phyloP scores from a whole-genome alignment of 2,797 vertebrate genomes.

The Muraenolepis orangiensis region DNA sequence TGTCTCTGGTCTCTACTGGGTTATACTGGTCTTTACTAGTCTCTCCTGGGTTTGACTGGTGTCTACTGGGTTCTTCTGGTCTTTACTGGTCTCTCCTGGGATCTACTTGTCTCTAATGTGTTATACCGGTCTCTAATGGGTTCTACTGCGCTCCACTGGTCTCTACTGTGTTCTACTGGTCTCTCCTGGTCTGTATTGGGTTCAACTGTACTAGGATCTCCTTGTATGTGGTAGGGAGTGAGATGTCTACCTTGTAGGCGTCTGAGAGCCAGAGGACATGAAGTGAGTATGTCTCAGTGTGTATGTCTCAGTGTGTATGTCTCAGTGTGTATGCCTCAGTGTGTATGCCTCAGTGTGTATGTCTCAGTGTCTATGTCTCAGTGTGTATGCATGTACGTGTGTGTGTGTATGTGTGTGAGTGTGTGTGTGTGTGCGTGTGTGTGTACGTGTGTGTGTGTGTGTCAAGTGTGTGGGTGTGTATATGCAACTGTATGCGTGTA shows the following conservation, averaged over 20 bases:
- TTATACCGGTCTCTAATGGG: no score
- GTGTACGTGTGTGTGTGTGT: no score
- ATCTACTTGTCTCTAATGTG: no score
- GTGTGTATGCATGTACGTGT: no score
- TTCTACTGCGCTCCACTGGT: no score
- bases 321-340: neutral
- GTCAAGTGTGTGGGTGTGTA: neutral
- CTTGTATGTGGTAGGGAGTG: no score
- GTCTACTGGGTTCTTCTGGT: neutral
- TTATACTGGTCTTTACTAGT: neutral
- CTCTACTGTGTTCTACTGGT: no score
- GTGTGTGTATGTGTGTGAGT: no score
- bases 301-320: conserved; percentile 2
- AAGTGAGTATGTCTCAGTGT: conserved; percentile 14
- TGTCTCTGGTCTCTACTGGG: neutral
- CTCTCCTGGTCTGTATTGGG: neutral
- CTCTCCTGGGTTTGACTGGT: neutral
- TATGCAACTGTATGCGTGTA: neutral
- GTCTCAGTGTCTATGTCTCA: no score
- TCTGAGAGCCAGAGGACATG: conserved; percentile 11
- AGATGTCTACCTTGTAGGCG: neutral
- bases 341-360: no score
- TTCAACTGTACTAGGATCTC: neutral
- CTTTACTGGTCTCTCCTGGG: neutral
- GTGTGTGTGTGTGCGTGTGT: no score